A percentile compares a stretch with the other conserved stretches of the same genome.
Conservation (phyloP, 2,888 invertebrate genomes). For the Meteorus colon region DNA sequence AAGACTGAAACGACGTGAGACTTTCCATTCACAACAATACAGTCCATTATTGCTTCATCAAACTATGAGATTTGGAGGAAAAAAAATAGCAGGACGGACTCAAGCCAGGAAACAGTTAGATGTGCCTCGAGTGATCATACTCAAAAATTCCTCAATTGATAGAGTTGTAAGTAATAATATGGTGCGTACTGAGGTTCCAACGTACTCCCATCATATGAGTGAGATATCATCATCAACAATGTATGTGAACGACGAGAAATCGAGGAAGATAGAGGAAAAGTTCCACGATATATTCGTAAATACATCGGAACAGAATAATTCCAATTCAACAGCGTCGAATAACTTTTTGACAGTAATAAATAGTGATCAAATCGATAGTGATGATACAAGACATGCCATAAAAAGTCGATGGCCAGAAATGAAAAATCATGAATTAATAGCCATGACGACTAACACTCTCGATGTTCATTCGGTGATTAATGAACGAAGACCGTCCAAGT, state of each 20-base stretch:
- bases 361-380: slow-evolving; percentile 29
- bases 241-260: background rate
- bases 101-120: slow-evolving; percentile 67
- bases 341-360: slow-evolving; percentile 24
- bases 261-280: background rate
- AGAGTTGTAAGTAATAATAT: slow-evolving; percentile 76
- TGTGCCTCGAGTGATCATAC: slow-evolving; percentile 68
- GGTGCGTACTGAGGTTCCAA: slow-evolving; percentile 27
- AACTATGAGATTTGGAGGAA: slow-evolving; percentile 66
- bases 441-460: slow-evolving; percentile 52
- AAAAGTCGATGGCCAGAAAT: slow-evolving; percentile 27
- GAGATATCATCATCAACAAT: background rate
- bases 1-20: slow-evolving; percentile 69
- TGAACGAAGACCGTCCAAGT: slow-evolving; percentile 68
- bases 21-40: slow-evolving; percentile 69
- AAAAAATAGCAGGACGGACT: slow-evolving; percentile 59
- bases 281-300: background rate
- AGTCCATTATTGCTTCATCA: slow-evolving; percentile 48
- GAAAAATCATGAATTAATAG: slow-evolving; percentile 31
- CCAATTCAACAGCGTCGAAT: slow-evolving; percentile 39
- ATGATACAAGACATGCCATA: slow-evolving; percentile 24
- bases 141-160: slow-evolving; percentile 68
- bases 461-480: slow-evolving; percentile 71
- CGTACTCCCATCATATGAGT: background rate
- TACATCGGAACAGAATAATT: background rate